These are phyloP conservation scores for Campylomormyrus numenius DNA, from an alignment of 2,113 vertebrate species.

Conservation along the genomic window DNA sequence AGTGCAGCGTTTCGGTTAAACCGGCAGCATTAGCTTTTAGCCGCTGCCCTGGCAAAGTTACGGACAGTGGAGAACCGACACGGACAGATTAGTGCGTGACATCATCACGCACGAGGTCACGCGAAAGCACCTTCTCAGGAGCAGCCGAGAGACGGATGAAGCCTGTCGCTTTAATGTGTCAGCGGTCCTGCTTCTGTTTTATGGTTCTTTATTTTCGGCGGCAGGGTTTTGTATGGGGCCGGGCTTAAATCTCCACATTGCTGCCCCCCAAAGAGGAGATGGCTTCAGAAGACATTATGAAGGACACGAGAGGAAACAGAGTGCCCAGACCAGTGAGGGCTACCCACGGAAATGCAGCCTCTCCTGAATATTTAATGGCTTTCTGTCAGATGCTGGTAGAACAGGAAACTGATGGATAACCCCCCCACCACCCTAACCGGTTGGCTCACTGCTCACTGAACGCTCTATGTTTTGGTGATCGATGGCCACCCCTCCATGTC, in stretches of 20 bases:
- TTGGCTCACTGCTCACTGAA: not conserved
- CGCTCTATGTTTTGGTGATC: not conserved
- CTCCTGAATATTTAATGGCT: slow-evolving; percentile 13
- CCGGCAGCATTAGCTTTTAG: not conserved
- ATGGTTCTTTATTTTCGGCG: not conserved
- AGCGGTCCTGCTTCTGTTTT: not conserved
- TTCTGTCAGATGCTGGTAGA: not conserved
- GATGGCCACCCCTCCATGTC: not conserved
- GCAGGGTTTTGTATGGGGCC: not conserved
- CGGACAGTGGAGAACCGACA: not conserved
- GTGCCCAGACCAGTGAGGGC: not conserved
- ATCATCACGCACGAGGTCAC: not conserved
- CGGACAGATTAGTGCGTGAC: not conserved
- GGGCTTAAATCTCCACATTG: not conserved
- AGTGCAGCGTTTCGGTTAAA: not conserved
- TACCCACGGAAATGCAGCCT: not conserved
- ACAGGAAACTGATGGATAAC: not conserved
- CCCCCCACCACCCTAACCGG: not conserved
- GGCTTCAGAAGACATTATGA: not conserved
- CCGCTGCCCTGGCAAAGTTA: not conserved
- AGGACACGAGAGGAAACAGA: not conserved
- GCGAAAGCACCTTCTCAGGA: not conserved
- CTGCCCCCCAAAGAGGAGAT: not conserved
- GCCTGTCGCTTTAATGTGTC: not conserved
- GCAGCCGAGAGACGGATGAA: not conserved